phyloP scores from a whole-genome alignment of 2,113 vertebrate genomes.

The Mionectes macconnelli region DNA sequence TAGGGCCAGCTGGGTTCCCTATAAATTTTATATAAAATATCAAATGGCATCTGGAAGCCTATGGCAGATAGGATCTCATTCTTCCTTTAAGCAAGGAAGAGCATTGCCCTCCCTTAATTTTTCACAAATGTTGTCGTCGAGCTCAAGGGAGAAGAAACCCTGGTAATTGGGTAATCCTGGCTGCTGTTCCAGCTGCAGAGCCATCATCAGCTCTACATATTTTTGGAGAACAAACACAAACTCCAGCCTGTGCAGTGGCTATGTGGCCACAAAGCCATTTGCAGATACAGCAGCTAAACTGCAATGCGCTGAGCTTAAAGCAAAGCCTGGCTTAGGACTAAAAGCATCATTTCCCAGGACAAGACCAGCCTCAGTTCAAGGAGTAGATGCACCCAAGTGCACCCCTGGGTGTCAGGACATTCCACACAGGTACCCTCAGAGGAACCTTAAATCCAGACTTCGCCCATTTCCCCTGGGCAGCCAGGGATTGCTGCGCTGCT shows the following conservation, averaged over 20 bases:
- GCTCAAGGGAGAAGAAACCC: background rate
- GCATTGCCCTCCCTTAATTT: background rate
- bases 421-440: background rate
- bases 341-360: background rate
- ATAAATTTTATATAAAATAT: slow-evolving; percentile 19
- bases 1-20: slow-evolving; percentile 21
- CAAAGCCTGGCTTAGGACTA: background rate
- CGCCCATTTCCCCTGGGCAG: background rate
- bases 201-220: background rate
- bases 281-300: background rate
- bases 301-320: background rate
- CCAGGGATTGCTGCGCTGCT: background rate
- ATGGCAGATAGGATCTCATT: background rate
- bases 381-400: background rate
- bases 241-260: background rate
- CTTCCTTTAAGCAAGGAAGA: background rate
- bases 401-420: background rate
- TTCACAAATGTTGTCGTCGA: background rate
- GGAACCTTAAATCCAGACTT: background rate
- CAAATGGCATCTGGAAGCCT: slow-evolving; percentile 30
- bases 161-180: background rate
- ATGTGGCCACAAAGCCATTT: background rate
- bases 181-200: background rate
- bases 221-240: background rate
- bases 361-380: background rate